Conservation (phyloP, 2,113 vertebrate genomes). For the Meleagris gallopavo region DNA sequence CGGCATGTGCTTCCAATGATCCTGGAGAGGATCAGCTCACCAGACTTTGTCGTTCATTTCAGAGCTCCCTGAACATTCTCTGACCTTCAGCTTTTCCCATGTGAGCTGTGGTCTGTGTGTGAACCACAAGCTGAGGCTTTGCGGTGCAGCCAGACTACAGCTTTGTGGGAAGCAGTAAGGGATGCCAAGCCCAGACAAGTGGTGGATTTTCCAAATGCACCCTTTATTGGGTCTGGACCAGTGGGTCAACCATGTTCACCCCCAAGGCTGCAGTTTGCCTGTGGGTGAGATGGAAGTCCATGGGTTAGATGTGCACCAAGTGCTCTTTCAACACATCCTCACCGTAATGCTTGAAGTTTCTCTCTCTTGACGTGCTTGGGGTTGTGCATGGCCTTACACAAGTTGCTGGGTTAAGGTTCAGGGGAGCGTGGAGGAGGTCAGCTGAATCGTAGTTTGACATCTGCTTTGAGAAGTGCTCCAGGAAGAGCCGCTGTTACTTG, state of each 20-base stretch:
- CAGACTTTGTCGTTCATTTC: neutral
- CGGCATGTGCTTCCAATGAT: rapidly evolving
- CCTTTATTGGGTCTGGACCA: neutral
- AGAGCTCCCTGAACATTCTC: rapidly evolving
- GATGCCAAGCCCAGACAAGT: neutral
- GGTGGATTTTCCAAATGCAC: neutral
- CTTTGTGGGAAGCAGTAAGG: neutral
- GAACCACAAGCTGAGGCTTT: rapidly evolving
- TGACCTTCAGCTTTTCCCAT: neutral
- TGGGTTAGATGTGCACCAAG: neutral
- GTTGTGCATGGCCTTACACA: neutral
- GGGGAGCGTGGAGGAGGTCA: neutral
- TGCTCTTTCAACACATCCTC: rapidly evolving
- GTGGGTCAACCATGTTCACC: neutral
- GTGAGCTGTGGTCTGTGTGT: rapidly evolving
- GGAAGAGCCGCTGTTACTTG: neutral
- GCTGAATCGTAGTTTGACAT: neutral
- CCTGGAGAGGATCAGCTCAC: neutral
- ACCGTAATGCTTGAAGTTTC: rapidly evolving
- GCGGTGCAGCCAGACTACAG: neutral
- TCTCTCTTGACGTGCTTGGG: neutral
- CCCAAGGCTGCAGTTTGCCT: neutral
- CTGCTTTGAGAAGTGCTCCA: neutral
- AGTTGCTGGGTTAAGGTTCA: neutral
- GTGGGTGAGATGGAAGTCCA: rapidly evolving